Base-by-base conservation (phyloP, 1,140 invertebrate species). In the Drosophila sproati region DNA sequence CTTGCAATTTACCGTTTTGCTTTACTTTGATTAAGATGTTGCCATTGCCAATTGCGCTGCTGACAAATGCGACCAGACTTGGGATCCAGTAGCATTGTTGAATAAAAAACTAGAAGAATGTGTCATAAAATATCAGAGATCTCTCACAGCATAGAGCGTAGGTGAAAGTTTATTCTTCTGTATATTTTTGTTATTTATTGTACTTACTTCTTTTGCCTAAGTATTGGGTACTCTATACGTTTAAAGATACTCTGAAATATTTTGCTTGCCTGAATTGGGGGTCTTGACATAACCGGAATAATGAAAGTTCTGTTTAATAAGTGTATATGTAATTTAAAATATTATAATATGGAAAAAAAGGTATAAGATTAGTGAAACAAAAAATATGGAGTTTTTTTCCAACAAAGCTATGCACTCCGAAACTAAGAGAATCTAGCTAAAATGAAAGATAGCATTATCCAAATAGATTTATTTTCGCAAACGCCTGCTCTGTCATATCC, bases 381-480 rank as follows among this genome's bases (percentile, higher is more conserved):
- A 20, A 20, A 20, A 20, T 20, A 20, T 20, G 0, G 20, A 2
- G 20, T 20, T 1, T 20, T 20, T 20, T 20, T 20, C 20, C 20
- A 20, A 20, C 20, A 3, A 50, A 8, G 4, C 7, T 20, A 6
- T 2, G 5, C 5, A 3, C 32, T 39, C 52, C 34, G 34, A 37
- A 55, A 7, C 4, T 20, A 39, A 8, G 28, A 10, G 5, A 60
- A 45, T 43, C 28, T 20, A 12, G 52, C 7, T 35, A 12, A 4
- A 62, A 55, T 29, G n/a, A n/a, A 41, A 6, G 51, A 29, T 20
- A 51, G 3, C 7, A 6, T 31, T n/a, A 29, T 43, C 7, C 45
- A 77, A 77, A 66, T 81, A 75, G 80, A 81, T 76, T 79, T 83
- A 80, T 60, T 32, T 67, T 59, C 20, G 45, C 48, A 43, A 56